These are phyloP conservation scores for Mactra quadrangularis DNA, from an alignment of 1,140 invertebrate genomes.

Conservation along the genomic window DNA sequence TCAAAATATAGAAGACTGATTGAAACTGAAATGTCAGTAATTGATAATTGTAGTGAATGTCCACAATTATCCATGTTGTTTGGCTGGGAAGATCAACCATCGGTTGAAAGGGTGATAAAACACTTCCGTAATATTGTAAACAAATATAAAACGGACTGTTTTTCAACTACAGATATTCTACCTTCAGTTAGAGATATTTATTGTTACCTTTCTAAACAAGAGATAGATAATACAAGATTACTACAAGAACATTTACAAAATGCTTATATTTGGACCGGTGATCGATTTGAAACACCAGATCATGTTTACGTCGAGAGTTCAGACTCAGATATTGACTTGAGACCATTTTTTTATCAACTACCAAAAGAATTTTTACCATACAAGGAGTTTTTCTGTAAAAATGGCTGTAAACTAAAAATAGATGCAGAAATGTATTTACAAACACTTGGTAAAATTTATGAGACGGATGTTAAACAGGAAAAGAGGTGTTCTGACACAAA, in stretches of 20 bases:
- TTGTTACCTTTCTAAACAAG: constrained; percentile 1
- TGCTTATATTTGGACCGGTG: constrained; percentile 39
- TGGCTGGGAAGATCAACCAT: constrained; percentile 17
- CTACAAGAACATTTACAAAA: not conserved
- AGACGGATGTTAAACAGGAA: constrained; percentile 43
- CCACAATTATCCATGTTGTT: not conserved
- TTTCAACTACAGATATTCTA: constrained; percentile 9
- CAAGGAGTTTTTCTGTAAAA: not conserved
- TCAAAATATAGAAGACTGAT: not conserved
- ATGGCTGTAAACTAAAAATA: constrained; percentile 19
- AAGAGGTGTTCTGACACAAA: not conserved
- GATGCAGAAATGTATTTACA: constrained; percentile 11
- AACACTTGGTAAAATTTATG: constrained; percentile 19
- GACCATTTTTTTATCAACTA: constrained; percentile 23
- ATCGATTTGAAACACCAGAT: constrained; percentile 9
- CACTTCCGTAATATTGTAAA: constrained; percentile 31
- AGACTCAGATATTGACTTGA: constrained; percentile 20
- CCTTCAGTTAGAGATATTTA: constrained; percentile 28
- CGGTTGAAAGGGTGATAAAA: constrained; percentile 6
- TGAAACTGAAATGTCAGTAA: constrained; percentile 6
- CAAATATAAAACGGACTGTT: not conserved
- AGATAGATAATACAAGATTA: not conserved
- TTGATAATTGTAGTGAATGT: constrained; percentile 10
- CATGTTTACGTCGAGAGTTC: not conserved
- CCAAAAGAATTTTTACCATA: constrained; percentile 14